These are phyloP conservation scores for Drosophila maculinotata DNA, from an alignment of 2,888 invertebrate species.

Conservation along the genomic window DNA sequence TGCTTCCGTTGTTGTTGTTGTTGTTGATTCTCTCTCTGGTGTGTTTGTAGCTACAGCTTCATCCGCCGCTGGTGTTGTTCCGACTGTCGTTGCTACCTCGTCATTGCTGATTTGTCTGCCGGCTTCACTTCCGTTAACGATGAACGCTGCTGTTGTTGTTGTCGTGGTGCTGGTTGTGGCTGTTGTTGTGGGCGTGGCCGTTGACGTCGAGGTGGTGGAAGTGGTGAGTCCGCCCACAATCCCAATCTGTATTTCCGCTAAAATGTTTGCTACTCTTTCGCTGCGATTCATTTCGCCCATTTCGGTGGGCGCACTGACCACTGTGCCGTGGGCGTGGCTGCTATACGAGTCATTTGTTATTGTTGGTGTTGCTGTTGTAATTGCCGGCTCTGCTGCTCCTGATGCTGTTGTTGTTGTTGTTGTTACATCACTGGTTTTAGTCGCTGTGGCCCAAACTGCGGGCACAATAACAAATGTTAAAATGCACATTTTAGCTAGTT, in stretches of 20 bases:
- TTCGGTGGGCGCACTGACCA: constrained; percentile 30
- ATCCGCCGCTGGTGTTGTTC: constrained; percentile 14
- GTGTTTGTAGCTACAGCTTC: constrained; percentile 5
- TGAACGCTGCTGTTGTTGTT: constrained; percentile 37
- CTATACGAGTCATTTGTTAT: constrained; percentile 62
- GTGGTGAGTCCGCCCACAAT: constrained; percentile 18
- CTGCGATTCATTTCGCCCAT: constrained; percentile 33
- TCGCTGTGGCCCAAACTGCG: constrained; percentile 47
- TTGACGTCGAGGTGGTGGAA: constrained; percentile 57
- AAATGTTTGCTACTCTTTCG: constrained; percentile 44
- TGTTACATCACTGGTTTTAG: constrained; percentile 31
- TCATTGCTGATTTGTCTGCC: constrained; percentile 43
- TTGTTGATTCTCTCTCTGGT: not conserved
- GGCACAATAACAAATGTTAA: constrained; percentile 73
- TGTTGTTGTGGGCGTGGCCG: constrained; percentile 74
- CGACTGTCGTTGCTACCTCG: constrained; percentile 14
- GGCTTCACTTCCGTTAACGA: constrained; percentile 51
- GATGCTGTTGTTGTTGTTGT: constrained; percentile 32
- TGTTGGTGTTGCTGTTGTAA: constrained; percentile 36
- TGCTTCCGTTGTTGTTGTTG: constrained; percentile 1
- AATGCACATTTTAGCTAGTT: constrained; percentile 69
- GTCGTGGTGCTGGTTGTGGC: constrained; percentile 72
- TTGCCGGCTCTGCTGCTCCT: constrained; percentile 19
- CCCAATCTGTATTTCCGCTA: constrained; percentile 56
- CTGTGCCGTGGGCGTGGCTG: constrained; percentile 38